Conservation (phyloP, 2,888 invertebrate genomes). For the Xanthostigma xanthostigma region DNA sequence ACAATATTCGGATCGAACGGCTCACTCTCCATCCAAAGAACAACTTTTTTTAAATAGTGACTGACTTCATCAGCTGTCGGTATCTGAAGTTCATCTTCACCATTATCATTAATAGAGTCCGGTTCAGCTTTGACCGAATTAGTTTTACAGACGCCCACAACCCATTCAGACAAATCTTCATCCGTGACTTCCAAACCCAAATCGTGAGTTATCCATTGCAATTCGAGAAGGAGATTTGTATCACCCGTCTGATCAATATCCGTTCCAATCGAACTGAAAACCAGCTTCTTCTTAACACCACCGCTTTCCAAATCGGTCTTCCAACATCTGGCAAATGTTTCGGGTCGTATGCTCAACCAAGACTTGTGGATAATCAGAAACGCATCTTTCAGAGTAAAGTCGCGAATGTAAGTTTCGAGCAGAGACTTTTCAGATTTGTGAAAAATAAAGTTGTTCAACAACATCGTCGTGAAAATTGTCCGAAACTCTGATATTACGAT, state of each 20-base stretch:
- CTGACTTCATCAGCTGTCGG: slow-evolving; percentile 28
- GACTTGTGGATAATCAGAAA: slow-evolving; percentile 31
- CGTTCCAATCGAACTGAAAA: background rate
- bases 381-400: slow-evolving; percentile 29
- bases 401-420: slow-evolving; percentile 15
- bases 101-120: slow-evolving; percentile 17
- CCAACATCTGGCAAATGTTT: slow-evolving; percentile 28
- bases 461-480: slow-evolving; percentile 1
- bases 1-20: slow-evolving; percentile 28
- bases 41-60: slow-evolving; percentile 26
- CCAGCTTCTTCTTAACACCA: background rate
- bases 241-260: slow-evolving; percentile 3
- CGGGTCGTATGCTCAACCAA: slow-evolving; percentile 29
- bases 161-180: slow-evolving; percentile 19
- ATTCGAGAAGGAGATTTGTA: slow-evolving; percentile 15
- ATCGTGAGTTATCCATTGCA: slow-evolving; percentile 21
- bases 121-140: slow-evolving; percentile 8
- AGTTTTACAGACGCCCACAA: background rate
- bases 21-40: slow-evolving; percentile 33
- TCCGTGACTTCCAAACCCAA: slow-evolving; percentile 22
- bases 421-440: slow-evolving; percentile 6
- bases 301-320: slow-evolving; percentile 8
- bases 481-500: slow-evolving; percentile 4
- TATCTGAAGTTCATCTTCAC: slow-evolving; percentile 11
- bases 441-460: slow-evolving; percentile 2